Evolutionary conservation across 1,140 invertebrate genomes (phyloP), one percentile per base, ranked within the genome.

Genomic region (Leptinotarsa texana): DNA sequence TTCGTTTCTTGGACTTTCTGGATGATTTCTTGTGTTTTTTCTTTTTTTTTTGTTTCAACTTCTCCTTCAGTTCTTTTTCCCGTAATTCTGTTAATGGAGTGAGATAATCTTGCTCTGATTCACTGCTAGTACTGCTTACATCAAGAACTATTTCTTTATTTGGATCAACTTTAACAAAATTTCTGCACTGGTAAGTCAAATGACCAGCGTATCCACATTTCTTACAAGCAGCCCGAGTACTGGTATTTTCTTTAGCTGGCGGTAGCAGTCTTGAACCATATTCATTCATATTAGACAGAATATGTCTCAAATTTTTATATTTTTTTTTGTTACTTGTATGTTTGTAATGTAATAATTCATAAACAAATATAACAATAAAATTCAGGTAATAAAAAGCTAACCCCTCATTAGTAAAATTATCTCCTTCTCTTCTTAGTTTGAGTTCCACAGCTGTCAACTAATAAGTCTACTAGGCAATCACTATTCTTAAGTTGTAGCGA

Each of bases 181-280:
- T 99, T 80, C 96, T 87, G 85, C 97, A 99, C 85, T 99, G 96
- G 86, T 94, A 98, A 17, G 97, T 98, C 80, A 99, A 89, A 86
- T 99, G 97, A 47, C 97, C 97, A 74, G 95, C 92, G 85, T 97
- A 97, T 67, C 96, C 96, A 87, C 96, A 97, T 85, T 97, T 97
- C 84, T 95, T 96, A 84, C 96, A 97, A 0, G 95, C 94, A 42
- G 94, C 91, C 72, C 94, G 86, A 27, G 91, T 86, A 63, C 75
- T 78, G 17, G 91, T 22, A 88, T 88, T 84, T 94, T 93, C 84
- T 93, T 94, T 74, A 88, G 90, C 81, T 87, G 89, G 74, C 84
- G 84, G 82, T 27, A 85, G 49, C 33, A 84, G 70, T 65, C 80
- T 75, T 13, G 84, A 84, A 27, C 77, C 80, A 71, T 82, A 82